phyloP scores from a whole-genome alignment of 1,140 invertebrate genomes.

The Harlomillsia oculata region DNA sequence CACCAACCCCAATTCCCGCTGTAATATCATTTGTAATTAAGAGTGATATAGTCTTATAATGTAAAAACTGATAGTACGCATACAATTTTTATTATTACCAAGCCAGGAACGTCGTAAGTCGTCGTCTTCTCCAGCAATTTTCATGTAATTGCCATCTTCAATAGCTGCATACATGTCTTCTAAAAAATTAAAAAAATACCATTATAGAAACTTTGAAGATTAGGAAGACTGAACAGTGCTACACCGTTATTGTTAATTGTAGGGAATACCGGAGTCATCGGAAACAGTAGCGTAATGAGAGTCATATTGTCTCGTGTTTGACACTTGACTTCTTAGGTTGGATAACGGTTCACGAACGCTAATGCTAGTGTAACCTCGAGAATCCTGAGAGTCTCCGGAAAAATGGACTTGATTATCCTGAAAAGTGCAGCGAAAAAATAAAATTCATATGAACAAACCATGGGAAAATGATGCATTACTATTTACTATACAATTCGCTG shows the following conservation, averaged over 20 bases:
- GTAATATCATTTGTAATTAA: not conserved
- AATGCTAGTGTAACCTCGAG: constrained; percentile 33
- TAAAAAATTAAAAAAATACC: constrained; percentile 7
- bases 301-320: constrained; percentile 22
- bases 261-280: constrained; percentile 30
- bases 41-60: not conserved
- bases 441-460: not conserved
- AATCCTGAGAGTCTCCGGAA: constrained; percentile 35
- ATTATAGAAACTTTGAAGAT: not conserved
- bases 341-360: constrained; percentile 33
- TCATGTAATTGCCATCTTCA: constrained; percentile 33
- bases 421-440: not conserved
- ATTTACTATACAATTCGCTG: not conserved
- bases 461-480: not conserved
- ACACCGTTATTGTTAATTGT: not conserved
- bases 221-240: not conserved
- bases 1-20: not conserved
- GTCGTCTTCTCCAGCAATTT: constrained; percentile 27
- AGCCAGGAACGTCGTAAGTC: constrained; percentile 14
- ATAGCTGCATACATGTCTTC: constrained; percentile 36
- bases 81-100: constrained; percentile 7
- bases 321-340: constrained; percentile 29
- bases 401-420: constrained; percentile 28
- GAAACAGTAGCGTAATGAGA: constrained; percentile 34
- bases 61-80: not conserved